Conservation (phyloP, 2,888 invertebrate genomes). For the Homarus gammarus region DNA sequence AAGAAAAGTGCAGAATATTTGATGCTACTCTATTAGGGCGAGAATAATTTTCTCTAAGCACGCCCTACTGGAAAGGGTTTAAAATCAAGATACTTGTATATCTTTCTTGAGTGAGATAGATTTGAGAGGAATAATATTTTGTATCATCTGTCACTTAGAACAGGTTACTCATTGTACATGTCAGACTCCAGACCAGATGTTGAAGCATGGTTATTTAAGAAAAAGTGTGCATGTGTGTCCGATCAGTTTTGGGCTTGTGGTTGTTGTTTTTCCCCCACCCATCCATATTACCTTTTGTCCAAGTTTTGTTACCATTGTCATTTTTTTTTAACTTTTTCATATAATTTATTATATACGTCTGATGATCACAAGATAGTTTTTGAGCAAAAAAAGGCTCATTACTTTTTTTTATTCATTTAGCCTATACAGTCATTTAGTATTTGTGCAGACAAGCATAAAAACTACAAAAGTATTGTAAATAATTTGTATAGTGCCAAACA, state of each 20-base stretch:
- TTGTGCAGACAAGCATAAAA: conserved; percentile 20
- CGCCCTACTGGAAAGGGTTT: too few species aligned
- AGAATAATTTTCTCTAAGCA: too few species aligned
- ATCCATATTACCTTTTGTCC: conserved; percentile 21
- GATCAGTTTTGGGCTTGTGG: conserved; percentile 63
- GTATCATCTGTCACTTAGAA: too few species aligned
- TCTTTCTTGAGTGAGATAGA: too few species aligned
- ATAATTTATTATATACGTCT: conserved; percentile 29
- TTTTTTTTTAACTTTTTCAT: conserved; percentile 40
- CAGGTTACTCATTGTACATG: neutral
- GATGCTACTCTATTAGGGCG: too few species aligned
- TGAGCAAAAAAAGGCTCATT: neutral
- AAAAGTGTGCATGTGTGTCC: conserved; percentile 33
- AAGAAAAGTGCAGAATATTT: too few species aligned
- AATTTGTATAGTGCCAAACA: conserved; percentile 70
- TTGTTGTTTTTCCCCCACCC: conserved; percentile 39
- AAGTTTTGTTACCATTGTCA: conserved; percentile 36
- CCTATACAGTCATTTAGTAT: conserved; percentile 8
- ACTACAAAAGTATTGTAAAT: conserved; percentile 49
- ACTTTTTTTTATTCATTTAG: conserved; percentile 31
- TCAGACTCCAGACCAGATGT: conserved; percentile 36
- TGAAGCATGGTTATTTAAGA: conserved; percentile 36
- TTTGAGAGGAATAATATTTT: neutral
- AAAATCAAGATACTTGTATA: too few species aligned
- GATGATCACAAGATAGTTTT: conserved; percentile 8